Evolutionary conservation across 2,797 vertebrate species (phyloP), one percentile per base, ranked within the genome.

Genomic region (Sarcoramphus papa): DNA sequence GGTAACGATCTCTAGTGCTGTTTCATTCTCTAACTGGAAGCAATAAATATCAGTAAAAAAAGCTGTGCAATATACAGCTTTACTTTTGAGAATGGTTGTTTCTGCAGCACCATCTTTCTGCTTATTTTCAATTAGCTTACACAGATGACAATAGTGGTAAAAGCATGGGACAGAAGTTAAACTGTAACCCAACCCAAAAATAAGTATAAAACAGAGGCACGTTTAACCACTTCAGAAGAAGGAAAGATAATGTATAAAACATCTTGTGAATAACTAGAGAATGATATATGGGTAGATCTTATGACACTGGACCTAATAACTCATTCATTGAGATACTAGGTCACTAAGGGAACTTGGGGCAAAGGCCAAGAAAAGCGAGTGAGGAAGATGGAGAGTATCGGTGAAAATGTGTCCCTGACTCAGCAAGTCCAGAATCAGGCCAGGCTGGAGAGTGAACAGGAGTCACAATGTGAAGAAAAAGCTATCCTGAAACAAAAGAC

Each of bases 11-110:
- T 72, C 23, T 31, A 43, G 27, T 48, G 17, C 10, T 54, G 9
- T 67, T 72, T 57, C n/a, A 43, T 82, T 88, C 40, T 83, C n/a
- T 54, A 48, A 41, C 3, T 77, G 19, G 35, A 70, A 69, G 15
- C 9, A 76, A 68, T 13, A 54, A 90, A 78, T 25, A 5, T 3
- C 17, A 48, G 18, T 56, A 60, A 72, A 80, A 92, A 79, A 88
- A n/a, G 0, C 12, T 22, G 1, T 70, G 5, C 4, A 18, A 25
- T 23, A 50, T 15, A 35, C 2, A 72, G 15, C 24, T n/a, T 72
- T 56, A 62, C 10, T 86, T 85, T 67, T 41, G 13, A 63, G n/a
- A 92, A 79, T 33, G 3, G n/a, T 43, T 50, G 4, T 15, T 85
- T 80, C 56, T 50, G n/a, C 27, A 80, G 9, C 10, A 47, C 8